Evolutionary conservation across 2,888 invertebrate species (phyloP).

Genomic region (Eilema sororculum): DNA sequence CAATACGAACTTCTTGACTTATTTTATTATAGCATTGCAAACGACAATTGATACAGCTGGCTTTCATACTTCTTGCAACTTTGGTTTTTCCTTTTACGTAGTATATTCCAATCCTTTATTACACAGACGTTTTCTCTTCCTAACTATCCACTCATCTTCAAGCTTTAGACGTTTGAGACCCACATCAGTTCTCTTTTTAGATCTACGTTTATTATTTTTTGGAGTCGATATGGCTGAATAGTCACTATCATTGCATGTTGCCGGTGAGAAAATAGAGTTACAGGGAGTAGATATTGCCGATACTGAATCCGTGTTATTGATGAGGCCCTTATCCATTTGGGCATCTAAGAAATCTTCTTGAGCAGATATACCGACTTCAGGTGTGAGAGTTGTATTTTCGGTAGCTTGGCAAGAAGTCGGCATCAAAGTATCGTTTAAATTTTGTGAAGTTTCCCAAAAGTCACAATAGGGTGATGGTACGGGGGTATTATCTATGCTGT

Average conservation of each 20-base stretch:
- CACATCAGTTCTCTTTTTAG: slow-evolving; percentile 21
- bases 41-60: slow-evolving; percentile 20
- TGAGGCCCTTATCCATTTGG: slow-evolving; percentile 15
- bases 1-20: slow-evolving; percentile 23
- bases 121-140: slow-evolving; percentile 21
- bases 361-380: slow-evolving; percentile 17
- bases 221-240: slow-evolving; percentile 1
- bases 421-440: slow-evolving; percentile 21
- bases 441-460: slow-evolving; percentile 9
- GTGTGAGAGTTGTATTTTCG: slow-evolving; percentile 20
- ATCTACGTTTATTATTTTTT: slow-evolving; percentile 25
- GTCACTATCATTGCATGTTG: slow-evolving; percentile 10
- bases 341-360: slow-evolving; percentile 17
- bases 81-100: slow-evolving; percentile 25
- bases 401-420: slow-evolving; percentile 18
- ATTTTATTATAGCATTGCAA: slow-evolving; percentile 24
- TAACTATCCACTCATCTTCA: slow-evolving; percentile 21
- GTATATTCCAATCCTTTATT: slow-evolving; percentile 26
- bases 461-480: slow-evolving; percentile 25
- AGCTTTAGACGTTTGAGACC: slow-evolving; percentile 23
- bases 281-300: slow-evolving; percentile 22
- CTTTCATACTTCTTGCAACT: slow-evolving; percentile 30
- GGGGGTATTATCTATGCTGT: slow-evolving; percentile 12
- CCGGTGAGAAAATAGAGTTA: slow-evolving; percentile 19
- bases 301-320: slow-evolving; percentile 16